A percentile compares a stretch with the other conserved stretches of the same genome.
These are phyloP conservation scores for Netelia inedita DNA, from an alignment of 2,888 invertebrate genomes.

Conservation along the genomic window DNA sequence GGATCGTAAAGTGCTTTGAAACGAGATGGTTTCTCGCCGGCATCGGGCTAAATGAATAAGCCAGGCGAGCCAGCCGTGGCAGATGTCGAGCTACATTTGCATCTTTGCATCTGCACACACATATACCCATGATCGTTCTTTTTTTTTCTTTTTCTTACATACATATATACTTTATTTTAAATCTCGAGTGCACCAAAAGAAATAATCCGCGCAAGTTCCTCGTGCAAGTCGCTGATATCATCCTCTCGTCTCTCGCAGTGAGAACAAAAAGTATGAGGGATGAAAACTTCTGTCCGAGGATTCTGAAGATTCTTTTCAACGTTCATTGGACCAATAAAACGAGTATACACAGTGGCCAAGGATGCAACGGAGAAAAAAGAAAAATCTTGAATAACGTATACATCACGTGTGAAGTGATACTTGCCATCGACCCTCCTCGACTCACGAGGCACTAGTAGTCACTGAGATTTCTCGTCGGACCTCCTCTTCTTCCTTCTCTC, in stretches of 20 bases:
- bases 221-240: background rate
- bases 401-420: constrained; percentile 47
- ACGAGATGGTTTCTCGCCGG: constrained; percentile 17
- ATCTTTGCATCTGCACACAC: constrained; percentile 12
- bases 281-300: constrained; percentile 29
- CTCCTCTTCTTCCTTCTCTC: constrained; percentile 21
- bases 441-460: constrained; percentile 30
- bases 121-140: background rate
- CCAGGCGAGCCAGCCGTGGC: constrained; percentile 71
- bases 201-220: background rate
- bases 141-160: no score
- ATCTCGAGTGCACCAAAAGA: background rate
- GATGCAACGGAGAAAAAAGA: constrained; percentile 13
- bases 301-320: constrained; percentile 26
- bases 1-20: constrained; percentile 29
- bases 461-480: constrained; percentile 50
- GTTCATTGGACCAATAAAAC: constrained; percentile 47
- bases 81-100: constrained; percentile 76
- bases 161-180: background rate
- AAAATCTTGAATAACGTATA: constrained; percentile 55
- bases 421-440: constrained; percentile 33
- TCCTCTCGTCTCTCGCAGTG: background rate
- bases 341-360: constrained; percentile 40
- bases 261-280: no score
- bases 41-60: constrained; percentile 45